Conservation (phyloP, 1,140 invertebrate species). For the Penaeus japonicus region DNA sequence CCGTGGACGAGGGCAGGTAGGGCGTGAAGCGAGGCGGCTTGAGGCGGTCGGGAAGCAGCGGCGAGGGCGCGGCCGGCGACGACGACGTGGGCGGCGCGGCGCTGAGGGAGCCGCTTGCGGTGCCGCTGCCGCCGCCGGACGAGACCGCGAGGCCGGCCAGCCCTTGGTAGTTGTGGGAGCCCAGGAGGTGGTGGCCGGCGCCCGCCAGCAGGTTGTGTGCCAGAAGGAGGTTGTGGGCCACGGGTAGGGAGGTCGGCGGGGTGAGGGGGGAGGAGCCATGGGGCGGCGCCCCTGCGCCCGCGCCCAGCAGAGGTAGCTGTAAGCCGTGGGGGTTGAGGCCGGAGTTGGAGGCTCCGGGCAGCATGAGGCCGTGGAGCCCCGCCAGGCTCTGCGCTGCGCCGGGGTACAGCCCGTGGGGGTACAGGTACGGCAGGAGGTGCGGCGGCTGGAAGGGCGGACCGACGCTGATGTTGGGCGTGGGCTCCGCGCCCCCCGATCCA, state of each 20-base stretch:
- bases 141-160: constrained; percentile 54
- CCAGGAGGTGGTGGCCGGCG: constrained; percentile 60
- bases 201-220: constrained; percentile 69
- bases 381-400: constrained; percentile 65
- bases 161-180: constrained; percentile 60
- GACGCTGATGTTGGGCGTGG: constrained; percentile 76
- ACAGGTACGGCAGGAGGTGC: constrained; percentile 84
- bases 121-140: constrained; percentile 50
- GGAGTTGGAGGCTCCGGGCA: constrained; percentile 59
- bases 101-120: constrained; percentile 59
- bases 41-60: constrained; percentile 54
- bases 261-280: constrained; percentile 51
- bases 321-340: constrained; percentile 51
- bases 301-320: constrained; percentile 55
- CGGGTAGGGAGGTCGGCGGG: constrained; percentile 52
- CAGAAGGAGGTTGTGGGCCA: constrained; percentile 58
- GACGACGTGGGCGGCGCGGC: constrained; percentile 59
- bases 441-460: constrained; percentile 84
- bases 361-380: constrained; percentile 69
- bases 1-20: constrained; percentile 65
- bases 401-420: constrained; percentile 82
- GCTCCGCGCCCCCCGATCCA: constrained; percentile 39
- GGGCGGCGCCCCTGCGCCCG: constrained; percentile 30
- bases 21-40: constrained; percentile 59
- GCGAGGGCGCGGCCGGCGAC: constrained; percentile 56